Evolutionary conservation across 1,140 invertebrate species (phyloP).

Genomic region (Helicoverpa zea): DNA sequence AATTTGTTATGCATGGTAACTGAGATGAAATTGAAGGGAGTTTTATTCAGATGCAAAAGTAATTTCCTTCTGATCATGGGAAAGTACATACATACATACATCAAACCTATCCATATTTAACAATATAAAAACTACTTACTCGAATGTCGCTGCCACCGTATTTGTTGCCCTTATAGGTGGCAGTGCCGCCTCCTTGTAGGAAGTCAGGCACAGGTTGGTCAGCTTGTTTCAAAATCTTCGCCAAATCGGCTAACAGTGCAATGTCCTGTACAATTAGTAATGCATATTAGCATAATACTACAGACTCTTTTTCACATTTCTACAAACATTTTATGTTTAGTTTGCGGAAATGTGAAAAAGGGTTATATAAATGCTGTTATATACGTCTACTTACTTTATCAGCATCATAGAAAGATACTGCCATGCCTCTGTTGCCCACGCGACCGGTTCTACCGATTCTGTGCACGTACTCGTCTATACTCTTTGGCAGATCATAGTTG

Average conservation of each 20-base stretch:
- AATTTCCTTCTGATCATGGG: too few relatives aligned
- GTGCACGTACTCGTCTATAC: conserved; percentile 98
- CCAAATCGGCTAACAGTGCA: conserved; percentile 88
- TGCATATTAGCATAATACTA: too few relatives aligned
- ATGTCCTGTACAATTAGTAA: conserved; percentile 82
- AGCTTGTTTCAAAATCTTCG: conserved; percentile 91
- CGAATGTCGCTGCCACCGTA: conserved; percentile 85
- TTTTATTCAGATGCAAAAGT: too few relatives aligned
- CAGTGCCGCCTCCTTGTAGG: conserved; percentile 82
- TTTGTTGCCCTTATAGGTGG: conserved; percentile 75
- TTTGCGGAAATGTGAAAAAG: too few relatives aligned
- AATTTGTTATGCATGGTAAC: too few relatives aligned
- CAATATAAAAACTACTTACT: conserved; percentile 64
- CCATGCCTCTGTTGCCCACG: conserved; percentile 96
- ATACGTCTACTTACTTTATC: conserved; percentile 82
- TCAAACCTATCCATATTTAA: too few relatives aligned
- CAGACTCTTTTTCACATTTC: too few relatives aligned
- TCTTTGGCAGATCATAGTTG: conserved; percentile 96
- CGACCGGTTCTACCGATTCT: conserved; percentile 97
- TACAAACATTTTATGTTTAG: too few relatives aligned
- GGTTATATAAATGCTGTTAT: too few relatives aligned
- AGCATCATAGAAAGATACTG: conserved; percentile 95
- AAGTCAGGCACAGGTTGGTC: conserved; percentile 90
- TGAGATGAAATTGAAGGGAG: too few relatives aligned
- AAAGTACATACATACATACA: too few relatives aligned